Percentiles rank a stretch among this genome's conserved stretches.
Conservation (phyloP, 2,797 vertebrate genomes). For the Galago senegalensis region DNA sequence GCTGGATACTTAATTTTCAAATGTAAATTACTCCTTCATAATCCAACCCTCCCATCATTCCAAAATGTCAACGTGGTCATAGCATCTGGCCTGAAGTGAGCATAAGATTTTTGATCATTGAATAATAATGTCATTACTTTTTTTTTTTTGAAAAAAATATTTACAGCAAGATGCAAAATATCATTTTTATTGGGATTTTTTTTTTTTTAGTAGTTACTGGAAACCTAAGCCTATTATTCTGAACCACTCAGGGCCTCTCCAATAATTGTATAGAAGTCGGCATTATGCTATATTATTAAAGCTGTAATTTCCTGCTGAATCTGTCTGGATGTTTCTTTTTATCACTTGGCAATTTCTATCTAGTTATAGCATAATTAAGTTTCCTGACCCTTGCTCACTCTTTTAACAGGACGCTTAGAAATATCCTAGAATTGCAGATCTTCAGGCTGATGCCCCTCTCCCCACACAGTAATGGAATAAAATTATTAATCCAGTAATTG, state of each 20-base stretch:
- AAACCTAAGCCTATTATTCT: constrained; percentile 93
- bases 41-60: constrained; percentile 77
- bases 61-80: constrained; percentile 80
- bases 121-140: constrained; percentile 75
- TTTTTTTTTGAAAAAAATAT: constrained; percentile 89
- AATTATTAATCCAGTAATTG: constrained; percentile 99
- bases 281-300: constrained; percentile 98
- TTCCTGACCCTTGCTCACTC: constrained; percentile 98
- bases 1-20: constrained; percentile 85
- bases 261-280: constrained; percentile 96
- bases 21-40: constrained; percentile 81
- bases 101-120: constrained; percentile 86
- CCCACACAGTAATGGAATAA: constrained; percentile 96
- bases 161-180: constrained; percentile 93
- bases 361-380: constrained; percentile 99
- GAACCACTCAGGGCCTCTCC: constrained; percentile 94
- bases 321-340: constrained; percentile 98
- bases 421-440: constrained; percentile 97
- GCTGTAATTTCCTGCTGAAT: constrained; percentile 99
- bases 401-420: constrained; percentile 98
- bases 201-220: constrained; percentile 91
- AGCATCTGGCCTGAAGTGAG: constrained; percentile 79
- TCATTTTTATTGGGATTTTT: constrained; percentile 92
- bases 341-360: constrained; percentile 98
- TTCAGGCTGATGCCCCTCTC: constrained; percentile 94